Evolutionary conservation across 2,797 vertebrate species (phyloP).

Genomic region (Hafferia zeledoni): DNA sequence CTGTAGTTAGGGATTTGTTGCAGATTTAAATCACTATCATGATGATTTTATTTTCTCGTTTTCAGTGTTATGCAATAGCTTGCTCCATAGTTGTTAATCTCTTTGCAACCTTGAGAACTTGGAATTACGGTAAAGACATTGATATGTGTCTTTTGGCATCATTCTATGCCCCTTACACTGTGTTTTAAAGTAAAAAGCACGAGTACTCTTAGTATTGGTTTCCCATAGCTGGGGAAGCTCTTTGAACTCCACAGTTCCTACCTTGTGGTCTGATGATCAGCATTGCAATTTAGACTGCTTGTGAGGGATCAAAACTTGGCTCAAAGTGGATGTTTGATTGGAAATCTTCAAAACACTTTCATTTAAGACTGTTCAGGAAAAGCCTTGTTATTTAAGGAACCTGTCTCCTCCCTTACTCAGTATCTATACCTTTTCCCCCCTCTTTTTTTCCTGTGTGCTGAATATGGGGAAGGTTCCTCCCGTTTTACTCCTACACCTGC

Average conservation of each 20-base stretch:
- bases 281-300: background rate
- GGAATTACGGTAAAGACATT: background rate
- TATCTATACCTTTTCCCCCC: background rate
- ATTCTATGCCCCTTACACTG: background rate
- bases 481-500: background rate
- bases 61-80: background rate
- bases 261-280: background rate
- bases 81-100: background rate
- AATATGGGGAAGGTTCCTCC: background rate
- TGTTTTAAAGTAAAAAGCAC: background rate
- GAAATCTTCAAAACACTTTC: background rate
- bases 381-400: background rate
- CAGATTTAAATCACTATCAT: background rate
- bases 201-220: background rate
- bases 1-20: background rate
- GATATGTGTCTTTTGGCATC: background rate
- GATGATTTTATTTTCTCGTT: background rate
- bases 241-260: background rate
- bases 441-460: background rate
- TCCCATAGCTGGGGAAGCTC: background rate
- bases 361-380: background rate
- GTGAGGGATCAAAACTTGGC: background rate
- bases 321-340: background rate
- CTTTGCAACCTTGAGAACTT: background rate
- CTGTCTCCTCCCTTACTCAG: background rate